phyloP scores from a whole-genome alignment of 2,797 vertebrate species.

The Centropyge bicolor region DNA sequence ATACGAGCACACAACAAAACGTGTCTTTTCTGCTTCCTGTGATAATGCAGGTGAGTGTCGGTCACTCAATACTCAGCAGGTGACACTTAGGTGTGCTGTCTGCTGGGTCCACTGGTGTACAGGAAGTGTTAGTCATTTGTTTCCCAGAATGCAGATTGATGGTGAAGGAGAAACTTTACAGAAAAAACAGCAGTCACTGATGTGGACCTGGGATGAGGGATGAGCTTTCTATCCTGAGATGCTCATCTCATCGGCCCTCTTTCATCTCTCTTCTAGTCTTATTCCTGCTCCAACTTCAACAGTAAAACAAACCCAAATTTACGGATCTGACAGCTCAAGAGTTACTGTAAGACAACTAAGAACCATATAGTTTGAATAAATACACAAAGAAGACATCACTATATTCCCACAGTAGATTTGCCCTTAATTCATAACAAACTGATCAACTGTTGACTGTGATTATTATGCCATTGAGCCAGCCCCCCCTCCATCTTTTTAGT shows the following conservation, averaged over 20 bases:
- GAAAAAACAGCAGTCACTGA: constrained; percentile 32
- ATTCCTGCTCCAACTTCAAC: not conserved
- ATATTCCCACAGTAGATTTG: not conserved
- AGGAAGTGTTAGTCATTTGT: constrained; percentile 11
- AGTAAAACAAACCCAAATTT: not conserved
- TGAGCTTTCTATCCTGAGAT: too few species aligned
- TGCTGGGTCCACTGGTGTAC: not conserved
- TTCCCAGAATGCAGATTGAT: constrained; percentile 5
- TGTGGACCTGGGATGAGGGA: constrained; percentile 18
- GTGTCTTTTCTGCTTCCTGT: constrained; percentile 24
- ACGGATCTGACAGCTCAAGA: not conserved
- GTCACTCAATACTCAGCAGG: constrained; percentile 26
- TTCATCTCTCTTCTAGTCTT: not conserved
- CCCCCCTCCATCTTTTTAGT: constrained; percentile 30
- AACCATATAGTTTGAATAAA: not conserved
- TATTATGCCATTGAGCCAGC: constrained; percentile 43
- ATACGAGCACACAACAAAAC: constrained; percentile 1
- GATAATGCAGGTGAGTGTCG: constrained; percentile 1
- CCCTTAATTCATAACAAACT: not conserved
- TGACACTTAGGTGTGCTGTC: constrained; percentile 24
- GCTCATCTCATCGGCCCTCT: not conserved
- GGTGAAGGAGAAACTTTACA: constrained; percentile 34
- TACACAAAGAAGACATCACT: not conserved
- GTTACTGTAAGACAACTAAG: not conserved
- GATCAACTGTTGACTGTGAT: not conserved